Percentiles rank a stretch among this genome's conserved stretches.
Conservation (phyloP, 2,113 vertebrate genomes). For the Protomyctophum bolini region DNA sequence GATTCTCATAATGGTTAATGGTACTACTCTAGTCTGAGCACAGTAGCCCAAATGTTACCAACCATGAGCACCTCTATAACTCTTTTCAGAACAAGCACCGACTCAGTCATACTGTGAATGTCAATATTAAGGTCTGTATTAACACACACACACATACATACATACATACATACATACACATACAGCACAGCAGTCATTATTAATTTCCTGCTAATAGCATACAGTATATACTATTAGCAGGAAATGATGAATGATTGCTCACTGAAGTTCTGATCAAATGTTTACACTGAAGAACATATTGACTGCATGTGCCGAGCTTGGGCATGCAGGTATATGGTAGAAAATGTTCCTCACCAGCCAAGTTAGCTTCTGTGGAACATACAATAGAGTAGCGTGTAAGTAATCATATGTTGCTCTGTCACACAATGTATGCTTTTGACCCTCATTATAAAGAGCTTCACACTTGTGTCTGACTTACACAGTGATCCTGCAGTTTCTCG, state of each 20-base stretch:
- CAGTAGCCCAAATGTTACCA: not conserved
- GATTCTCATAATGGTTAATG: not conserved
- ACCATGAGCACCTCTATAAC: not conserved
- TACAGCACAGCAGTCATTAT: no score
- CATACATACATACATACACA: no score
- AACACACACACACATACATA: no score
- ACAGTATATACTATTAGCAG: not conserved
- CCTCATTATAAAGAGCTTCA: no score
- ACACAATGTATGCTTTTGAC: no score
- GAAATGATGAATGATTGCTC: constrained; percentile 23
- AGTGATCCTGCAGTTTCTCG: constrained; percentile 78
- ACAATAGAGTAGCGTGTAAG: not conserved
- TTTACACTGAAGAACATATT: not conserved
- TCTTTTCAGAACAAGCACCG: constrained; percentile 14
- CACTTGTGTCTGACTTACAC: constrained; percentile 52
- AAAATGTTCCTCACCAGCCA: constrained; percentile 13
- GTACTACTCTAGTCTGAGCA: not conserved
- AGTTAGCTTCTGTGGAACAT: constrained; percentile 67
- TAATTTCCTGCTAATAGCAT: not conserved
- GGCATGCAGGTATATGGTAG: not conserved
- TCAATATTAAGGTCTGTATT: not conserved
- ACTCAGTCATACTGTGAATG: not conserved
- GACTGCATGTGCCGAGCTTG: not conserved
- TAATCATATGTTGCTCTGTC: no score
- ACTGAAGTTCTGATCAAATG: constrained; percentile 13